Conservation (phyloP, 2,797 vertebrate genomes). For the Gymnopithys bicolor region DNA sequence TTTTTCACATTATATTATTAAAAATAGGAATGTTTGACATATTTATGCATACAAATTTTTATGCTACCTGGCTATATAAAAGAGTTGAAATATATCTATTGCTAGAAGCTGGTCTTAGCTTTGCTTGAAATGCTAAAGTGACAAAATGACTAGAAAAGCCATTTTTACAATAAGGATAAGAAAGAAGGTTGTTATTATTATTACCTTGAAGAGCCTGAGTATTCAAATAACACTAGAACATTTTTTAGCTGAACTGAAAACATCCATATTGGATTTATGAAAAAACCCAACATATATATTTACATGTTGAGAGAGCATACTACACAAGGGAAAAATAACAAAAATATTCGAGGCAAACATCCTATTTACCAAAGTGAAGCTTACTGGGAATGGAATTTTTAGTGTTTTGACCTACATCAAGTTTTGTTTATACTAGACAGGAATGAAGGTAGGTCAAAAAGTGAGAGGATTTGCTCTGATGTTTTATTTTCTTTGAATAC, state of each 20-base stretch:
- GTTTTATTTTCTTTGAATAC: background rate
- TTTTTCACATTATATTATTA: constrained; percentile 29
- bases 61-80: constrained; percentile 8
- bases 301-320: background rate
- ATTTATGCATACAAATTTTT: constrained; percentile 18
- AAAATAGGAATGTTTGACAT: constrained; percentile 28
- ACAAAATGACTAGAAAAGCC: background rate
- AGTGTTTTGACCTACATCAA: background rate
- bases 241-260: background rate
- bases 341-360: background rate
- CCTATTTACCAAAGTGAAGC: background rate
- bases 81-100: background rate
- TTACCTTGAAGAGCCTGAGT: background rate
- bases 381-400: background rate
- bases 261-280: background rate
- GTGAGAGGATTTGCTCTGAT: background rate
- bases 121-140: background rate
- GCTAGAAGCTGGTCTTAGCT: background rate
- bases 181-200: background rate
- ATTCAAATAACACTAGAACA: background rate
- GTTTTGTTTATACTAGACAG: background rate
- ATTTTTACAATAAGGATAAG: background rate
- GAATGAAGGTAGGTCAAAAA: background rate
- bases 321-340: background rate
- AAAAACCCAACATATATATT: background rate